Conservation (phyloP, 2,797 vertebrate species). For the Smutsia gigantea region DNA sequence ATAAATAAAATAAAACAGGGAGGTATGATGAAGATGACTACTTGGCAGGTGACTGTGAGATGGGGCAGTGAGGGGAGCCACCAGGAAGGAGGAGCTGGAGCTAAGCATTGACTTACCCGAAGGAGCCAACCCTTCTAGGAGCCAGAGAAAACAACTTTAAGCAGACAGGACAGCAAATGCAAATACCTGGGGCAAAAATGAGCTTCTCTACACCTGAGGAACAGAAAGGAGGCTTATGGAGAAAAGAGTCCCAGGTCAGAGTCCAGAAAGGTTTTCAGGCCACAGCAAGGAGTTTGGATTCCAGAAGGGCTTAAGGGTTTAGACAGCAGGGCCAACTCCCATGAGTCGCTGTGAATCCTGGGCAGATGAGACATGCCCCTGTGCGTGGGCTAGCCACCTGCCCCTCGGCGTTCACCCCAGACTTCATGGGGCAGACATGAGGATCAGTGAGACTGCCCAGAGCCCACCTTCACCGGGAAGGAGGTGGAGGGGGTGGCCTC, state of each 20-base stretch:
- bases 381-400: neutral
- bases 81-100: neutral
- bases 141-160: neutral
- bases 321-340: neutral
- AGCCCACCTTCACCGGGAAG: neutral
- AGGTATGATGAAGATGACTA: neutral
- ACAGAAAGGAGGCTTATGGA: neutral
- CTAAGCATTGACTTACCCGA: neutral
- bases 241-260: too few species aligned
- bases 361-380: neutral
- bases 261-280: neutral
- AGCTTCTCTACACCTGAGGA: neutral
- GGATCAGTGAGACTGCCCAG: neutral
- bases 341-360: neutral
- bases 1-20: neutral
- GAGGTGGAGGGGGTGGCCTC: neutral
- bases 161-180: neutral
- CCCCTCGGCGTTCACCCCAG: neutral
- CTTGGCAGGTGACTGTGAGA: neutral
- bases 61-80: neutral
- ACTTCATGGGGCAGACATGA: neutral
- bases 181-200: neutral
- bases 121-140: neutral
- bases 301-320: neutral
- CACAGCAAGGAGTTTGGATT: neutral